phyloP scores from a whole-genome alignment of 2,888 invertebrate species.

The Drosophila formosana region DNA sequence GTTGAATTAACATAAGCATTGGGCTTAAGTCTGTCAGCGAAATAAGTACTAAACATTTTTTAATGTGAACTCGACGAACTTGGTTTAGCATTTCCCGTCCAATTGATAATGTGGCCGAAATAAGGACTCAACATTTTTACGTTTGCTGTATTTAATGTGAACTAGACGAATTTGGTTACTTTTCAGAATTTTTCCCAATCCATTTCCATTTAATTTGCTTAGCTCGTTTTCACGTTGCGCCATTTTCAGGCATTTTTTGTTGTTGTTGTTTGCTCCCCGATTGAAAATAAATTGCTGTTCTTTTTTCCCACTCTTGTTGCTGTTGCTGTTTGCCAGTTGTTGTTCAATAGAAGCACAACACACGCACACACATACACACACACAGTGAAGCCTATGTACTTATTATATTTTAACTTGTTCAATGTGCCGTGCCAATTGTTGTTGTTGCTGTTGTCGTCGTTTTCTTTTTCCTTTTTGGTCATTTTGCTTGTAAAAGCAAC shows the following conservation, averaged over 20 bases:
- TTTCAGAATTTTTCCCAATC: conserved; percentile 16
- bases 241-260: conserved; percentile 9
- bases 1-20: no score
- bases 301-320: not conserved
- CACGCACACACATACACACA: conserved; percentile 14
- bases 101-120: no score
- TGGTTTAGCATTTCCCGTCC: no score
- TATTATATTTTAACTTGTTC: conserved; percentile 76
- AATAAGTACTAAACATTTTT: no score
- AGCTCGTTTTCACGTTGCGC: conserved; percentile 28
- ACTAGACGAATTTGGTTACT: conserved; percentile 11
- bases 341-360: conserved; percentile 30
- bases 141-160: conserved; percentile 8
- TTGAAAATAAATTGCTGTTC: conserved; percentile 40
- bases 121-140: not conserved
- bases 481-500: conserved; percentile 38
- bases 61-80: no score
- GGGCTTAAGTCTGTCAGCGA: no score
- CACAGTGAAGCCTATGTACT: conserved; percentile 37
- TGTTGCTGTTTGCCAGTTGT: conserved; percentile 5
- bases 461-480: conserved; percentile 31
- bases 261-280: not conserved
- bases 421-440: conserved; percentile 63
- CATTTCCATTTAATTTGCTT: conserved; percentile 46
- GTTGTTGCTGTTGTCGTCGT: conserved; percentile 28